phyloP scores from a whole-genome alignment of 2,113 vertebrate species.

The Callipepla californica region DNA sequence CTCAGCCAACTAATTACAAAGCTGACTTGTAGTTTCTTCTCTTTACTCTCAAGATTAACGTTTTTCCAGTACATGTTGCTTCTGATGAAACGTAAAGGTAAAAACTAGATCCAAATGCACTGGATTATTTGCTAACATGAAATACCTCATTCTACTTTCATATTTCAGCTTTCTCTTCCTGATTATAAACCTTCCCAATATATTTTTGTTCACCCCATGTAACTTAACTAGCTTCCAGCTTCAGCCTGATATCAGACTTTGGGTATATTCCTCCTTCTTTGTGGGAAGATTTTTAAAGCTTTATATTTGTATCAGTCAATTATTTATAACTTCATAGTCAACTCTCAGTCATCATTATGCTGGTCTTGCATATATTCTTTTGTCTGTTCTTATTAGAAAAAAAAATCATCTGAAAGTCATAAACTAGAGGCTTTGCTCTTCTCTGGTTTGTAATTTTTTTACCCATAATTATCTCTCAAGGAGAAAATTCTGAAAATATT shows the following conservation, averaged over 20 bases:
- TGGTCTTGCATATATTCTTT: neutral
- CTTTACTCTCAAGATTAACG: neutral
- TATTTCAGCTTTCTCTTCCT: neutral
- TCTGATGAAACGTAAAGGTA: neutral
- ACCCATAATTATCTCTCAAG: neutral
- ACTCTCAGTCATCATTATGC: neutral
- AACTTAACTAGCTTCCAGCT: neutral
- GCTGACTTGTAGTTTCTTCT: neutral
- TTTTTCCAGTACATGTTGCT: neutral
- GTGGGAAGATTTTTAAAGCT: neutral
- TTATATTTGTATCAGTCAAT: neutral
- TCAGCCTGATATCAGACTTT: neutral
- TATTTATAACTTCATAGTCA: neutral
- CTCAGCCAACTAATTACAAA: neutral
- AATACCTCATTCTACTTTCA: neutral
- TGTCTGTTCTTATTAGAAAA: neutral
- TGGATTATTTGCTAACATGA: neutral
- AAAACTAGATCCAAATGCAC: neutral
- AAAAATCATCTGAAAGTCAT: neutral
- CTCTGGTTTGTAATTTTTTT: neutral
- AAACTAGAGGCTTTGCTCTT: neutral
- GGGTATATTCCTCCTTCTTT: neutral
- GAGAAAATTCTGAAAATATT: neutral
- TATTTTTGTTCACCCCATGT: neutral
- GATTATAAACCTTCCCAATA: neutral